Evolutionary conservation across 2,888 invertebrate species (phyloP).

Genomic region (Hirtodrosophila histrioides): DNA sequence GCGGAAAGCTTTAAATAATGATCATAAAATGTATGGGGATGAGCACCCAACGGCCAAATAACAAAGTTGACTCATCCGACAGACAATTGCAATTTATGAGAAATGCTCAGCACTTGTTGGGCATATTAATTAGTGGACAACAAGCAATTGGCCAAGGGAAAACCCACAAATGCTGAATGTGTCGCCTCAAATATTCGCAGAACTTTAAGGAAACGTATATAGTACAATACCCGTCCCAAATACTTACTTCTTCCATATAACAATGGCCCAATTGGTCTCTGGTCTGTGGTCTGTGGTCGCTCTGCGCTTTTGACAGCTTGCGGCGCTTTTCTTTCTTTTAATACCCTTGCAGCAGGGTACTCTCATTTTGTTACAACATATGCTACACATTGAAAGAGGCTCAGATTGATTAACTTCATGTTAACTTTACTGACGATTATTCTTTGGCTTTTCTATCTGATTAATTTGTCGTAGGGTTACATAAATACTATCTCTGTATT

Average conservation of each 20-base stretch:
- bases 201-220: conserved; percentile 27
- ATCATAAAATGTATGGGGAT: not conserved
- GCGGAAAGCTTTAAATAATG: conserved; percentile 22
- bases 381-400: too few relatives aligned
- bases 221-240: not conserved
- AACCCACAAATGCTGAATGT: conserved; percentile 36
- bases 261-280: conserved; percentile 48
- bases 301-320: conserved; percentile 29
- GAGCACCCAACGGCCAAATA: conserved; percentile 2
- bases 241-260: conserved; percentile 3
- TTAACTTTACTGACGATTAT: too few relatives aligned
- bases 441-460: too few relatives aligned
- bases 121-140: conserved; percentile 63
- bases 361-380: too few relatives aligned
- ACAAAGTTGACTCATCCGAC: conserved; percentile 44
- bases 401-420: too few relatives aligned
- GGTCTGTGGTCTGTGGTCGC: conserved; percentile 9
- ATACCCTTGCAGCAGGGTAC: too few relatives aligned
- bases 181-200: conserved; percentile 48
- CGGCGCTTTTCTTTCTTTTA: conserved; percentile 25
- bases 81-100: conserved; percentile 47
- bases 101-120: conserved; percentile 47
- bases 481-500: too few relatives aligned
- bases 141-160: conserved; percentile 41
- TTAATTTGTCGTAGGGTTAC: too few relatives aligned